Conservation (phyloP, 2,797 vertebrate species). For the Coendou prehensilis region DNA sequence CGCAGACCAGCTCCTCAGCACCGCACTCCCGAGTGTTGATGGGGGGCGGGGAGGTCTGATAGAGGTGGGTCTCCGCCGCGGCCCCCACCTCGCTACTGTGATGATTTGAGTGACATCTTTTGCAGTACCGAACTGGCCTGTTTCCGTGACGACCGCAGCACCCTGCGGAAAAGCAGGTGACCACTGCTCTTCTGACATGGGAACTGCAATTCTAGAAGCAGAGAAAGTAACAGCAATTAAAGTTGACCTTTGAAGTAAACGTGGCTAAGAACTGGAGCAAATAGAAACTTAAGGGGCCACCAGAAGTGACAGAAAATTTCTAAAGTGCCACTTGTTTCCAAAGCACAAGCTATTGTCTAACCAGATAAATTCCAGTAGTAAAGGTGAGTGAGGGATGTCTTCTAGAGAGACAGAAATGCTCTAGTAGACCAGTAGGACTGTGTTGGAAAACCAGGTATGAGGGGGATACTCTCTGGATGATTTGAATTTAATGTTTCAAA, state of each 20-base stretch:
- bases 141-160: slow-evolving; percentile 99
- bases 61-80: slow-evolving; percentile 96
- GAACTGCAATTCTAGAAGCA: slow-evolving; percentile 97
- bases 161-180: slow-evolving; percentile 99
- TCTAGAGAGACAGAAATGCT: not conserved
- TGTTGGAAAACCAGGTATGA: not conserved
- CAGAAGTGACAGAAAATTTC: not conserved
- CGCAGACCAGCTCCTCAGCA: slow-evolving; percentile 98
- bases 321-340: not conserved
- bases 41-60: slow-evolving; percentile 98
- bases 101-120: slow-evolving; percentile 99
- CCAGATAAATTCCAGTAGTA: not conserved
- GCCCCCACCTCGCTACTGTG: slow-evolving; percentile 97
- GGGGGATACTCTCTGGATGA: not conserved
- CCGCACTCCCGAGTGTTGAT: slow-evolving; percentile 99
- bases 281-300: not conserved
- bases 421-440: not conserved
- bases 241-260: not conserved
- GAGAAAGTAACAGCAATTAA: slow-evolving; percentile 21
- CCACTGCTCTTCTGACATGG: slow-evolving; percentile 97
- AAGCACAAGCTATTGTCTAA: not conserved
- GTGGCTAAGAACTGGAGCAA: not conserved
- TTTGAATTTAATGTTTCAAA: not conserved
- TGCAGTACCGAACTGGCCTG: slow-evolving; percentile 98
- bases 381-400: not conserved